Evolutionary conservation across 2,888 invertebrate species (phyloP), one percentile per base, ranked within the genome.

Genomic region (Seira ritae): DNA sequence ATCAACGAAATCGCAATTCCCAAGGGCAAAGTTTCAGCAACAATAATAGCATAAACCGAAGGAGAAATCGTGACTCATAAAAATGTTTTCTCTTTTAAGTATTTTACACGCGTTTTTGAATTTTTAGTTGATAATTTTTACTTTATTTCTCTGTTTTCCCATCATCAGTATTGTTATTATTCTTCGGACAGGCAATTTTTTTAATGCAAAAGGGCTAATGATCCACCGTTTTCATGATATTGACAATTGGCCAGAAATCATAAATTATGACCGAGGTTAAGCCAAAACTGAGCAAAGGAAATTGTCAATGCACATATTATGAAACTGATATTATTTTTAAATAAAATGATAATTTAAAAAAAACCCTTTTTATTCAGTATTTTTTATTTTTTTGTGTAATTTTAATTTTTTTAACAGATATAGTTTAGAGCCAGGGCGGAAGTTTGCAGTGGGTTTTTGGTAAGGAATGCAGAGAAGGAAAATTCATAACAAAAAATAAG

Each of bases 1-100:
- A 69, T 4, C 65, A 80, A 23, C 23, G 80, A 42, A 71, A 79
- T 17, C 31, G 77, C 17, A 71, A 65, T 6, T 42, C 68, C 42
- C 80, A 72, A n/a, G 73, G 70, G 23, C 84, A 84, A 55, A 67
- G 20, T 12, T 42, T 42, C 42, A 42, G 12, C 23, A 67, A 79
- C 37, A 72, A 83, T 42, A 77, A 68, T 55, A 72, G 75, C 65
- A 69, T 68, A 6, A 80, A 74, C 50, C 69, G 80, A 66, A 69
- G 80, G 50, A 60, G 80, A 70, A 75, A 20, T 71, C 80, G 80
- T 19, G 4, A 68, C 23, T 62, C 42, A 24, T 80, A 70, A 70
- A 42, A 42, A 42, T 42, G 12, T 42, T 42, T 42, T 42, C 12
- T 42, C n/a, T n/a, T n/a, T n/a, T n/a, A n/a, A n/a, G n/a, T n/a